A percentile compares a stretch with the other conserved stretches of the same genome.
Evolutionary conservation across 2,888 invertebrate genomes (phyloP).

Genomic region (Pseudolycoriella hygida): DNA sequence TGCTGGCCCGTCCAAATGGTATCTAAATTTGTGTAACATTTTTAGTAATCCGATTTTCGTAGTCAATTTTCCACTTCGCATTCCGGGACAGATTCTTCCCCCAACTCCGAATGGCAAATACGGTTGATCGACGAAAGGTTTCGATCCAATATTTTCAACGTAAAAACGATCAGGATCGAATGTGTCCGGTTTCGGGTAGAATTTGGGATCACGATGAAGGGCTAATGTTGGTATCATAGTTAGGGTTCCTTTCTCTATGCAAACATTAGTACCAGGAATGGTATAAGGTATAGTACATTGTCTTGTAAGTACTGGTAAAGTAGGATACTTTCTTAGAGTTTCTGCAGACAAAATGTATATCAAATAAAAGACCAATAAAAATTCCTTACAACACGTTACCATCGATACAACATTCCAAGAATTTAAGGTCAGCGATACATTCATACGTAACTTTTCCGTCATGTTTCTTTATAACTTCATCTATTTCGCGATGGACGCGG

Average conservation of each 20-base stretch:
- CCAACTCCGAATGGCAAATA: conserved; percentile 27
- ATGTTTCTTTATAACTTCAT: conserved; percentile 25
- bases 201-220: conserved; percentile 27
- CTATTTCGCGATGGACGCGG: conserved; percentile 31
- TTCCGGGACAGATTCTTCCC: conserved; percentile 14
- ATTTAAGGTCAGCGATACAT: conserved; percentile 35
- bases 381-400: conserved; percentile 21
- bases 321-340: conserved; percentile 21
- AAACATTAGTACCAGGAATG: conserved; percentile 20
- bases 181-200: conserved; percentile 26
- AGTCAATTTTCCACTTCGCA: too few species aligned
- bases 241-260: conserved; percentile 22
- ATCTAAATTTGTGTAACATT: too few species aligned
- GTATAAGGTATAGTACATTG: conserved; percentile 23
- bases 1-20: too few species aligned
- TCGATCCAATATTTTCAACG: conserved; percentile 11
- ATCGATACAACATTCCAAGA: conserved; percentile 35
- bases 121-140: conserved; percentile 10
- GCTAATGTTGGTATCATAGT: conserved; percentile 25
- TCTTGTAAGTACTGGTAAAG: conserved; percentile 25
- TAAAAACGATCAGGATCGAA: conserved; percentile 30
- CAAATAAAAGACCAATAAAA: too few species aligned
- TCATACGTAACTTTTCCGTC: conserved; percentile 34
- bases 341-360: neutral
- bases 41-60: too few species aligned